These are phyloP conservation scores for Nomada fucata DNA, from an alignment of 2,888 invertebrate species.

Conservation along the genomic window DNA sequence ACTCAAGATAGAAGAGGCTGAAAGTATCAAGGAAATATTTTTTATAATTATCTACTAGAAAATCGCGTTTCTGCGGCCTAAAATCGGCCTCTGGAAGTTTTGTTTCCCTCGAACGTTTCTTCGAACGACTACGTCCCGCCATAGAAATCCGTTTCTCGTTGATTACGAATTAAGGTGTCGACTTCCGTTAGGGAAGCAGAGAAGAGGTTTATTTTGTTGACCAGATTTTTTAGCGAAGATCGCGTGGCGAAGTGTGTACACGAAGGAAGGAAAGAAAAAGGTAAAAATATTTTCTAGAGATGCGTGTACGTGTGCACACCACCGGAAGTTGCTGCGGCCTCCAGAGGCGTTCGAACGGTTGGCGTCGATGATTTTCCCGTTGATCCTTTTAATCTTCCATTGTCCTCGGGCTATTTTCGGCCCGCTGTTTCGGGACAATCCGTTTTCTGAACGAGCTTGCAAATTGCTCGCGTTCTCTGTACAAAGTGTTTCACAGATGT, in stretches of 20 bases:
- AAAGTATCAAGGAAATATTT: slow-evolving; percentile 47
- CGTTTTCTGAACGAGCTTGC: neutral
- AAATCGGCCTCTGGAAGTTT: slow-evolving; percentile 28
- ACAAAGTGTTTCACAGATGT: neutral
- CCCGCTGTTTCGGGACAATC: neutral
- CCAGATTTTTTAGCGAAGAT: slow-evolving; percentile 40
- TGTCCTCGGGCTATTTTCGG: neutral
- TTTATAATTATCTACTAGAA: slow-evolving; percentile 49
- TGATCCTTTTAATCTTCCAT: neutral
- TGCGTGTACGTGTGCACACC: slow-evolving; percentile 27
- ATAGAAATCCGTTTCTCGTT: slow-evolving; percentile 16
- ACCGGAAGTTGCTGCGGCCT: slow-evolving; percentile 32
- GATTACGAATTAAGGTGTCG: slow-evolving; percentile 53
- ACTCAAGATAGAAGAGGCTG: slow-evolving; percentile 39
- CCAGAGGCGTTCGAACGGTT: slow-evolving; percentile 34
- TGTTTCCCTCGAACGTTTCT: slow-evolving; percentile 20
- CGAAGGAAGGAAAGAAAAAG: slow-evolving; percentile 1
- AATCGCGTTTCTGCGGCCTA: slow-evolving; percentile 22
- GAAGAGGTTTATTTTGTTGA: slow-evolving; percentile 70
- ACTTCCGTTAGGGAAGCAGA: slow-evolving; percentile 43
- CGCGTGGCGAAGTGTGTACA: slow-evolving; percentile 30
- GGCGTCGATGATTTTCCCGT: slow-evolving; percentile 22
- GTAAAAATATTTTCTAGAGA: slow-evolving; percentile 71
- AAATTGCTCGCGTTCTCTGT: neutral
- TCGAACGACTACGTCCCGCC: slow-evolving; percentile 23